These are phyloP conservation scores for Pristionchus exspectatus DNA, from an alignment of 2,888 invertebrate species.

Conservation along the genomic window DNA sequence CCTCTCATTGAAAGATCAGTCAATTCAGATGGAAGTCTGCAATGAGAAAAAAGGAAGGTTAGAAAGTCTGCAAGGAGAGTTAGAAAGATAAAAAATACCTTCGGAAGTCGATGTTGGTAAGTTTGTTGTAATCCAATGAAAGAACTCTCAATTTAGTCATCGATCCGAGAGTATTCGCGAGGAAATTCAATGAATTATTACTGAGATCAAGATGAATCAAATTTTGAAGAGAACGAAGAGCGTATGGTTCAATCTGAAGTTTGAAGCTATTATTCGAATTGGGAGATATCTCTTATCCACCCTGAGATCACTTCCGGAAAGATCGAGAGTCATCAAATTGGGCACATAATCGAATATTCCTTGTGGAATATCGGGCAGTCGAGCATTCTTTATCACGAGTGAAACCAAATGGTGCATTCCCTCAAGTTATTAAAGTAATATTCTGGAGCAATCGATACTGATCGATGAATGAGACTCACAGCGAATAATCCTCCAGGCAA, in stretches of 20 bases:
- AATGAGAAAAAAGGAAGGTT: neutral
- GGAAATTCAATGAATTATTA: constrained; percentile 66
- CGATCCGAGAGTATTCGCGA: constrained; percentile 66
- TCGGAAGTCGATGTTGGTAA: constrained; percentile 68
- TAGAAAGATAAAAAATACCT: constrained; percentile 54
- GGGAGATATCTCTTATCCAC: neutral
- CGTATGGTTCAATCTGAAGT: constrained; percentile 65
- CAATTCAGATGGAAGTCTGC: constrained; percentile 68
- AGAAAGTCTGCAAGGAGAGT: neutral
- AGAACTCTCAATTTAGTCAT: constrained; percentile 58
- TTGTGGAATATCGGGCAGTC: constrained; percentile 65
- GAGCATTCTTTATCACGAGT: constrained; percentile 69
- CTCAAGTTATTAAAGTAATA: constrained; percentile 49
- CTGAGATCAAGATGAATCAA: constrained; percentile 69
- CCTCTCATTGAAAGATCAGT: constrained; percentile 68
- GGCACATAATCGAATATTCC: constrained; percentile 68
- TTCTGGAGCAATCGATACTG: neutral
- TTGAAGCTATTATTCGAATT: neutral
- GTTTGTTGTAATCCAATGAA: constrained; percentile 65
- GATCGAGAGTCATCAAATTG: constrained; percentile 72
- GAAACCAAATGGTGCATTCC: constrained; percentile 70
- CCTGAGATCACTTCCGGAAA: constrained; percentile 68
- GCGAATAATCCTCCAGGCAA: constrained; percentile 67
- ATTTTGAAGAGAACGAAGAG: constrained; percentile 65
- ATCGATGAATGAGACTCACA: constrained; percentile 53